These are phyloP conservation scores for Carapus acus DNA, from an alignment of 2,797 vertebrate genomes.

Conservation along the genomic window DNA sequence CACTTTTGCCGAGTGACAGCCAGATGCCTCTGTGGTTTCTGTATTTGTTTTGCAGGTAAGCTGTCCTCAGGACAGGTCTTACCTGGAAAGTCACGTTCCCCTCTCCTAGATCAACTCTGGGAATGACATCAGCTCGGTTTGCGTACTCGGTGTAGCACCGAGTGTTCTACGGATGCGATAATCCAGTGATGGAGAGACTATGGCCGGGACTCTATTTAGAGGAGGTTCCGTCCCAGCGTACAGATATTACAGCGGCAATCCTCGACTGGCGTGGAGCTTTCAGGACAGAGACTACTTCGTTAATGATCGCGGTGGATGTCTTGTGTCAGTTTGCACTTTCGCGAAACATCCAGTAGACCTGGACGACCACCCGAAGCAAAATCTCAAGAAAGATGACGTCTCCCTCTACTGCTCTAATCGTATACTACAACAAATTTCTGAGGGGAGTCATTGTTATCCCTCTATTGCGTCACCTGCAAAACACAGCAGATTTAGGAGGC, in stretches of 20 bases:
- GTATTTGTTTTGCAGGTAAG: slow-evolving; percentile 49
- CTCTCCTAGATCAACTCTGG: slow-evolving; percentile 52
- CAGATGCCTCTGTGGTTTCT: slow-evolving; percentile 34
- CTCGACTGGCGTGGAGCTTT: slow-evolving; percentile 3
- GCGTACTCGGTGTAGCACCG: slow-evolving; percentile 53
- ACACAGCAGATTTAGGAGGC: slow-evolving; percentile 3
- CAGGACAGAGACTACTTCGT: neutral
- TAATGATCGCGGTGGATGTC: no score
- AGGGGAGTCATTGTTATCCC: slow-evolving; percentile 19
- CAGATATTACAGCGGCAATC: no score
- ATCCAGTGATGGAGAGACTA: slow-evolving; percentile 45
- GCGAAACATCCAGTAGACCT: neutral
- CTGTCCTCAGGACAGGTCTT: slow-evolving; percentile 33
- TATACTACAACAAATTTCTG: slow-evolving; percentile 34
- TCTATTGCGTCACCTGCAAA: slow-evolving; percentile 24
- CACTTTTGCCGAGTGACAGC: slow-evolving; percentile 14
- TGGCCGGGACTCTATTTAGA: slow-evolving; percentile 46
- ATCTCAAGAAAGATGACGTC: slow-evolving; percentile 23
- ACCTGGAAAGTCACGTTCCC: slow-evolving; percentile 48
- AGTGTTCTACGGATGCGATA: slow-evolving; percentile 11
- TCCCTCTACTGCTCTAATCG: slow-evolving; percentile 45
- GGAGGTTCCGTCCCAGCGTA: no score
- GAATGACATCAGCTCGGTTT: slow-evolving; percentile 70
- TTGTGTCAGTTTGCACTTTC: slow-evolving; percentile 11
- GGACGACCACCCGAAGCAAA: no score